Conservation (phyloP, 1,140 invertebrate species). For the Stratiolaelaps scimitus region DNA sequence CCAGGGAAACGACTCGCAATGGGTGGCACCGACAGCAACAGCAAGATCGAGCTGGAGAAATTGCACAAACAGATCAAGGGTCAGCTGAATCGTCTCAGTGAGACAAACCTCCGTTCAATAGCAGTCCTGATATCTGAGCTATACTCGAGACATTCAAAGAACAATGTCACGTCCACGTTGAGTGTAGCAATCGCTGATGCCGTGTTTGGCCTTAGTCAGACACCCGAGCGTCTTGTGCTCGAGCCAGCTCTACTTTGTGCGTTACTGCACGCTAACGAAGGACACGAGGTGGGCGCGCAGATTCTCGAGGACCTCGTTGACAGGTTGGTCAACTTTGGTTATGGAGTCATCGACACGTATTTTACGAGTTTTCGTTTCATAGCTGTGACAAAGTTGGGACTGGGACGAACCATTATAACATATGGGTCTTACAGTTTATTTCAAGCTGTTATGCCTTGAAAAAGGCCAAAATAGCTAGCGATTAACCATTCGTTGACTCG, state of each 20-base stretch:
- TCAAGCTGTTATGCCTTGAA: too few species aligned
- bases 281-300: constrained; percentile 64
- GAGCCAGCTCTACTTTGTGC: constrained; percentile 71
- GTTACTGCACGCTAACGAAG: constrained; percentile 76
- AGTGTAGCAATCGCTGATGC: constrained; percentile 14
- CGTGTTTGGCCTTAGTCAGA: constrained; percentile 38
- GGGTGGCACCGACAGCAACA: constrained; percentile 45
- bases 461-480: too few species aligned
- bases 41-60: constrained; percentile 49
- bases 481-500: too few species aligned
- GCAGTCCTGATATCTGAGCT: constrained; percentile 49
- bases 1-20: constrained; percentile 55
- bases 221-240: constrained; percentile 63
- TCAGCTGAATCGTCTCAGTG: constrained; percentile 49
- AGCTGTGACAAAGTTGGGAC: too few species aligned
- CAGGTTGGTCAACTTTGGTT: neutral
- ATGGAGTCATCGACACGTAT: too few species aligned
- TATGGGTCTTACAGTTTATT: too few species aligned
- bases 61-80: constrained; percentile 71
- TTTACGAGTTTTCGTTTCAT: too few species aligned
- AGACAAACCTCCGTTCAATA: constrained; percentile 73
- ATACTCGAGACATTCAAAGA: constrained; percentile 40
- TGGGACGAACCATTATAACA: too few species aligned
- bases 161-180: constrained; percentile 24
- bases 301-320: constrained; percentile 26